These are phyloP conservation scores for Sorex maritimensis DNA, from an alignment of 2,797 vertebrate species.

Conservation along the genomic window DNA sequence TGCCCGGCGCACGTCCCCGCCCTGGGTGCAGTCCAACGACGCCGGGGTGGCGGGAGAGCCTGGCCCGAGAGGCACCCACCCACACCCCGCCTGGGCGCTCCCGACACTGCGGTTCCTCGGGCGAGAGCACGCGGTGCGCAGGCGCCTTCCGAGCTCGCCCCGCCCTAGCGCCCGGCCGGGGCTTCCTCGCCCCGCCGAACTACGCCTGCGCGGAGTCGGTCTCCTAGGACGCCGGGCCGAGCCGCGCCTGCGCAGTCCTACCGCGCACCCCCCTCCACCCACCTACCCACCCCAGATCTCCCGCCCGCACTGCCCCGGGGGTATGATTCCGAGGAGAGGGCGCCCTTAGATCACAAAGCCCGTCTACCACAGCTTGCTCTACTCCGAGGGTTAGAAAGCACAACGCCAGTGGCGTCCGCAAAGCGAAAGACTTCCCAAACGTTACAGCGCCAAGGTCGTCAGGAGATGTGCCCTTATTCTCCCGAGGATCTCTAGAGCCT, in stretches of 20 bases:
- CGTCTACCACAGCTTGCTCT: not conserved
- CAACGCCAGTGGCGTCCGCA: not conserved
- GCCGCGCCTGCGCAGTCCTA: constrained; percentile 65
- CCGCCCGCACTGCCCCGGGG: accelerated
- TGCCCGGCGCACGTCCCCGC: constrained; percentile 49
- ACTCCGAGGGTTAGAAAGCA: constrained; percentile 8
- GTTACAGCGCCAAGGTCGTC: not conserved
- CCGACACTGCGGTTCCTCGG: constrained; percentile 59
- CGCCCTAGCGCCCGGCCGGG: constrained; percentile 5
- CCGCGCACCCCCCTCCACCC: not conserved
- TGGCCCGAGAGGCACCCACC: not conserved
- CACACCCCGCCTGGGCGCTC: not conserved
- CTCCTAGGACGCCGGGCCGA: constrained; percentile 59
- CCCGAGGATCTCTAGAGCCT: constrained; percentile 22
- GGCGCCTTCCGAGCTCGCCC: constrained; percentile 65
- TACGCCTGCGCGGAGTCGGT: constrained; percentile 73
- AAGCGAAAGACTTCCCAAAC: not conserved
- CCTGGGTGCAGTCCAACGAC: constrained; percentile 21
- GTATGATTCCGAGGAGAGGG: not conserved
- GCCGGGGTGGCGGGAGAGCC: not conserved
- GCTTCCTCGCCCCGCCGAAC: not conserved
- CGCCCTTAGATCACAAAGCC: not conserved
- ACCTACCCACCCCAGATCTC: not conserved
- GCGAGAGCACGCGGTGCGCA: constrained; percentile 63
- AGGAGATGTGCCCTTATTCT: not conserved